These are phyloP conservation scores for Drosophila ambigua DNA, from an alignment of 1,140 invertebrate species.

Conservation along the genomic window DNA sequence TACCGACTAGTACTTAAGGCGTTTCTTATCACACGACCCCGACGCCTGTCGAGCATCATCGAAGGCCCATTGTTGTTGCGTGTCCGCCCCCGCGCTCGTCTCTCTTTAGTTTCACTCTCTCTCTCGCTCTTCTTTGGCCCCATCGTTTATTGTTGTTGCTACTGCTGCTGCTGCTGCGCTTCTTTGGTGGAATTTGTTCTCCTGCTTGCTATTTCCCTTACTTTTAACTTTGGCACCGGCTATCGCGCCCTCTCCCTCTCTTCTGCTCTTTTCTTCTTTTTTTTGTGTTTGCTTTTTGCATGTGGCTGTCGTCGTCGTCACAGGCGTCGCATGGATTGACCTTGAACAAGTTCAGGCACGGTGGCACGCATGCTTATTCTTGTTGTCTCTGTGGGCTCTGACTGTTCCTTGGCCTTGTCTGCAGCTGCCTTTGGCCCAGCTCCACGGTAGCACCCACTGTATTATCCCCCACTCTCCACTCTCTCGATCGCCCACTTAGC, in stretches of 20 bases:
- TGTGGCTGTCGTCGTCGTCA: constrained; percentile 27
- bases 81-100: too few relatives aligned
- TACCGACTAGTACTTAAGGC: too few relatives aligned
- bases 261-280: constrained; percentile 17
- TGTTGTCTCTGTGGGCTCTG: constrained; percentile 1
- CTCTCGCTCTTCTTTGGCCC: background rate
- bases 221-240: constrained; percentile 25
- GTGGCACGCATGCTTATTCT: constrained; percentile 38
- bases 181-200: constrained; percentile 27
- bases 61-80: constrained; percentile 7
- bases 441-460: constrained; percentile 11
- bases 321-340: constrained; percentile 40
- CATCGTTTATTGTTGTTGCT: too few relatives aligned
- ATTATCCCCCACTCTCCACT: background rate
- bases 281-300: constrained; percentile 45
- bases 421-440: background rate
- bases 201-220: constrained; percentile 11
- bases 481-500: background rate
- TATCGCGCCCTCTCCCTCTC: constrained; percentile 2
- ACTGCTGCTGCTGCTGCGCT: background rate
- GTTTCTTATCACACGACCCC: constrained; percentile 24
- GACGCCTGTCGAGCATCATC: too few relatives aligned
- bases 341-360: constrained; percentile 76
- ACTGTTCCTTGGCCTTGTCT: constrained; percentile 46
- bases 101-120: constrained; percentile 1